Percentiles rank a stretch among this genome's conserved stretches.
Conservation (phyloP, 2,797 vertebrate species). For the Pterois miles region DNA sequence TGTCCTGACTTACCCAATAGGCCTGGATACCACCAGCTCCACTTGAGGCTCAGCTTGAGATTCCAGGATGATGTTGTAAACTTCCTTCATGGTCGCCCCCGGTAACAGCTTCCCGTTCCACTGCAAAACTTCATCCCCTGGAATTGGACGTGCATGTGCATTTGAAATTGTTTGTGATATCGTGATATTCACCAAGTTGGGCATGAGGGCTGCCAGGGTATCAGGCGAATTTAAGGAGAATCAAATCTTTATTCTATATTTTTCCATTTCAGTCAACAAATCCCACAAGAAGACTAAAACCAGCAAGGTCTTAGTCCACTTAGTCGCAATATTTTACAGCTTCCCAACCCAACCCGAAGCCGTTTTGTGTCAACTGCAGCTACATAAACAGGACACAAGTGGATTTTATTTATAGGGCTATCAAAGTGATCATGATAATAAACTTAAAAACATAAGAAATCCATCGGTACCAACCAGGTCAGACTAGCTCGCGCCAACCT, state of each 20-base stretch:
- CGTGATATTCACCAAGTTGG: not conserved
- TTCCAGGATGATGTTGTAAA: constrained; percentile 99
- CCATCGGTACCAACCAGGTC: too few species aligned
- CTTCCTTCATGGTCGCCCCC: constrained; percentile 98
- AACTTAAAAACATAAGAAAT: too few species aligned
- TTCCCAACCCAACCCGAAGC: not conserved
- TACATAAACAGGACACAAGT: not conserved
- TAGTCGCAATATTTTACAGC: not conserved
- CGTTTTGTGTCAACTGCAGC: not conserved
- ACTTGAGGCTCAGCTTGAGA: constrained; percentile 98
- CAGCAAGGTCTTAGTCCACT: not conserved
- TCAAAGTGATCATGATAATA: too few species aligned
- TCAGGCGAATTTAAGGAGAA: not conserved
- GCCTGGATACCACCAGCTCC: constrained; percentile 98
- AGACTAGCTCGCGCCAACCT: too few species aligned
- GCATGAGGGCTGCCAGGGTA: too few species aligned
- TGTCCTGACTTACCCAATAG: constrained; percentile 93
- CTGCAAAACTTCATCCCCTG: constrained; percentile 98
- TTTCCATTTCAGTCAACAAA: not conserved
- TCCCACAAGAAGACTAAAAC: not conserved
- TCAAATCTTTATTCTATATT: not conserved
- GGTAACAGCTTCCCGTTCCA: constrained; percentile 98
- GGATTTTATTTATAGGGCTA: too few species aligned
- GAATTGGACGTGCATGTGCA: constrained; percentile 22
- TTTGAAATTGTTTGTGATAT: not conserved